A percentile compares a stretch with the other conserved stretches of the same genome.
phyloP scores from a whole-genome alignment of 2,888 invertebrate species.

The Acrobasis suavella region DNA sequence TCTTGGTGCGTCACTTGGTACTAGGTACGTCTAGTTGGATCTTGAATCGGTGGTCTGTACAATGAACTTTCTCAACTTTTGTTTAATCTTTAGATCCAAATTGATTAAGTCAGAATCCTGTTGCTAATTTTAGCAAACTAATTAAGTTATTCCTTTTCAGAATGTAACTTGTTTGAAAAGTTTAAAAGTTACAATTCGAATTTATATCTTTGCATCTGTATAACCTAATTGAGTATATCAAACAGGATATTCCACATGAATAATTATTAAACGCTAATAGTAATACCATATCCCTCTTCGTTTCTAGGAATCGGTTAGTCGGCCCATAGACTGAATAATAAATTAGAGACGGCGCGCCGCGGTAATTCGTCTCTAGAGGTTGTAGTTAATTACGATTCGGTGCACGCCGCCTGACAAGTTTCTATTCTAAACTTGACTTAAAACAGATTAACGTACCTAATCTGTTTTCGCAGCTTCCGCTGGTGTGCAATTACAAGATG shows the following conservation, averaged over 20 bases:
- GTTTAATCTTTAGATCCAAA: too few relatives aligned
- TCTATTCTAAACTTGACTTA: slow-evolving; percentile 14
- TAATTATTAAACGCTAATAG: neutral
- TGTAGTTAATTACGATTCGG: slow-evolving; percentile 20
- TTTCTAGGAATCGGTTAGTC: slow-evolving; percentile 19
- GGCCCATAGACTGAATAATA: slow-evolving; percentile 21
- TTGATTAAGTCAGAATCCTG: too few relatives aligned
- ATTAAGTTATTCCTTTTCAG: too few relatives aligned
- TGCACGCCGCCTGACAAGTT: slow-evolving; percentile 13
- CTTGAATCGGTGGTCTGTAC: too few relatives aligned
- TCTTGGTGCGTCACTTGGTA: neutral
- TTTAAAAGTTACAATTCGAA: too few relatives aligned
- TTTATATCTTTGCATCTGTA: neutral
- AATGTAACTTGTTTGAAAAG: too few relatives aligned
- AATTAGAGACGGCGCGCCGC: slow-evolving; percentile 14
- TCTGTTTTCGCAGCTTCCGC: slow-evolving; percentile 19
- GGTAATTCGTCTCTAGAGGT: slow-evolving; percentile 19
- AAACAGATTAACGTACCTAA: slow-evolving; percentile 19
- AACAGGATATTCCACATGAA: neutral
- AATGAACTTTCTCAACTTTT: too few relatives aligned
- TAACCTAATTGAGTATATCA: neutral
- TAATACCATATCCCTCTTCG: slow-evolving; percentile 12
- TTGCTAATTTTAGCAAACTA: too few relatives aligned
- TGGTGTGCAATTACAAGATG: neutral
- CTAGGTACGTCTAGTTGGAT: too few relatives aligned